These are phyloP conservation scores for Sparus aurata DNA, from an alignment of 2,797 vertebrate genomes.

Conservation along the genomic window DNA sequence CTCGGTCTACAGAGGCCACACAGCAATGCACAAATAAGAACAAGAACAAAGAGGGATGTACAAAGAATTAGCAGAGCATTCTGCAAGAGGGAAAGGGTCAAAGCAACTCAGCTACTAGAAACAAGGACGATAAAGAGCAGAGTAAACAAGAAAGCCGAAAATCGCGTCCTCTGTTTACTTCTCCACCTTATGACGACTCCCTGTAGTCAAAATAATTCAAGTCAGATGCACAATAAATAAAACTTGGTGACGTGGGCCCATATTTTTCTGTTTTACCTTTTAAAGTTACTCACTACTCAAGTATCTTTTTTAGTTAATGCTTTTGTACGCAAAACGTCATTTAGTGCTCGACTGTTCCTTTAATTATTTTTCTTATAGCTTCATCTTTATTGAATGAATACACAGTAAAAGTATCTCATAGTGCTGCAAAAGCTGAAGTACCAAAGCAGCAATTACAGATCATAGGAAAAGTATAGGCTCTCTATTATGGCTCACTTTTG, in stretches of 20 bases:
- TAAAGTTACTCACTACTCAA: too few relatives aligned
- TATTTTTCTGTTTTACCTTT: too few relatives aligned
- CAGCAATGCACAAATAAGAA: constrained; percentile 52
- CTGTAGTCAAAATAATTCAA: too few relatives aligned
- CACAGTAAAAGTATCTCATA: neutral
- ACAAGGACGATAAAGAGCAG: neutral
- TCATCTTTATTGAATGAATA: neutral
- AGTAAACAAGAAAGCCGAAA: neutral
- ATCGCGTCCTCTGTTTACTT: neutral
- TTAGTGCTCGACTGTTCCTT: neutral
- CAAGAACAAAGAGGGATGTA: constrained; percentile 30
- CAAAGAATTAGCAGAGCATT: constrained; percentile 47
- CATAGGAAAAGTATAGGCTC: neutral
- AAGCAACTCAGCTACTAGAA: neutral
- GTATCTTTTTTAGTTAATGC: too few relatives aligned
- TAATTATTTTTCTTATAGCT: neutral
- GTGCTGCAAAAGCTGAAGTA: neutral
- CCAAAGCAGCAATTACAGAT: neutral
- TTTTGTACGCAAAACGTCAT: too few relatives aligned
- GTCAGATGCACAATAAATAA: too few relatives aligned
- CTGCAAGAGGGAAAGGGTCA: neutral
- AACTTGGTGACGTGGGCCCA: too few relatives aligned
- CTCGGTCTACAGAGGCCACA: constrained; percentile 88
- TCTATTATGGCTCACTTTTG: constrained; percentile 34
- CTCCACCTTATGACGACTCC: too few relatives aligned